Evolutionary conservation across 2,113 vertebrate genomes (phyloP), one percentile per base, ranked within the genome.

Genomic region (Glareola pratincola): DNA sequence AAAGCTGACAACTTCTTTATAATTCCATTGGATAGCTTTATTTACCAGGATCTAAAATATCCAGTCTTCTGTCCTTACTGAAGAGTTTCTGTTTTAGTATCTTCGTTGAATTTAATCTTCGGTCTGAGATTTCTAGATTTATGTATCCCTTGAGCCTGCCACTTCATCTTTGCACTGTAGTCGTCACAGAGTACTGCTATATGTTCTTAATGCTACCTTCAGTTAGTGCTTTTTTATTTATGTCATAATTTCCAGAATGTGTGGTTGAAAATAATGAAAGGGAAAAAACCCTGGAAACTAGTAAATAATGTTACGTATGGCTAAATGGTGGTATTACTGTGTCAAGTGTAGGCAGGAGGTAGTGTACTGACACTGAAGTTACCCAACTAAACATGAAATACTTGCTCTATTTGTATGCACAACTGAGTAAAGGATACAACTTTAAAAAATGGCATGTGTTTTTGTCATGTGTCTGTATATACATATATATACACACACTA

Each of bases 61-160:
- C 24, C 34, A 64, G 62, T 60, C 14, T 91, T 59, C 37, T 8
- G 5, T 85, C 27, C 7, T 51, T 54, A 53, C 12, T 80, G 24
- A 47, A 29, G 18, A 54, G n/a, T 92, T 92, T 71, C 39, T 91
- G 23, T 82, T 91, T 62, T 60, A 57, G 36, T 73, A 53, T 39
- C 14, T 45, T 86, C 18, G 56, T 85, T 53, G 32, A 85, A 85
- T 93, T 73, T 57, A 62, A 51, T 90, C 26, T 79, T 96, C n/a
- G 73, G 6, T 50, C 29, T 90, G 63, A 88, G 73, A 45, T 85
- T 43, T 56, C 3, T n/a, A 26, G 13, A 15, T 73, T 78, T 87
- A 30, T 74, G 13, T 81, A 1, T 78, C 8, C 10, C 90, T 82
- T 68, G n/a, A 90, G 45, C 18, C 9, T 45, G n/a, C 5, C 85